Base-by-base conservation (phyloP, 2,888 invertebrate genomes). In the Rhamphomyia laevipes region DNA sequence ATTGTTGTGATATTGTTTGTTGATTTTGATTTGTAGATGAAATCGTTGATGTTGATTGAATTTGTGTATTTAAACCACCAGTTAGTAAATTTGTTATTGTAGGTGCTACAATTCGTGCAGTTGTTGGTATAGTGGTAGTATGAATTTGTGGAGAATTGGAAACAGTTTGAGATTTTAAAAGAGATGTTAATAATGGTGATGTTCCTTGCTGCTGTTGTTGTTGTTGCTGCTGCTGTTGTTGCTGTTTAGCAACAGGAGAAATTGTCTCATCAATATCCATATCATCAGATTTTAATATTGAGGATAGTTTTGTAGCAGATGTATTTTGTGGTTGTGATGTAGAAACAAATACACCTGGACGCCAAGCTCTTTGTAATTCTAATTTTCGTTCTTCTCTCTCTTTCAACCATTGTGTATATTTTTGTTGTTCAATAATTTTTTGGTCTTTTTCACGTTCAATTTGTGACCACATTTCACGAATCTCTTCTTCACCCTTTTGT, bases 151-250 rank as follows among this genome's bases (percentile, higher is more conserved):
- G 23, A 12, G 46, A 13, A 12, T 17, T 15, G 27, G 18, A 9
- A 1, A 31, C 31, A 4, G 16, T 13, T 37, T 4, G 61, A 42
- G 82, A 84, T 66, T 90, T 88, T 6, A 92, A 71, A 35, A 92
- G 73, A 43, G 89, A 89, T 10, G 91, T 89, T 43, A 92, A 73
- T 41, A 92, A 70, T 0, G 90, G 90, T 0, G 83, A 82, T 0
- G 82, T 74, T 0, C 77, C 79, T 3, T 77, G 72, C 51, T 73
- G 74, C 45, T 55, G 43, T 55, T 57, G 53, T 37, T 5, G 72
- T 57, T 0, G 66, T 54, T 4, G 40, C 46, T 16, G 27, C 38
- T 10, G 48, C 4, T n/a, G 41, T 47, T 55, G 61, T 65, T 50
- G 61, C 7, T 21, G 42, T n/a, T 42, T 21, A 3, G 21, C 15